Evolutionary conservation across 2,797 vertebrate genomes (phyloP).

Genomic region (Synaphobranchus kaupii): DNA sequence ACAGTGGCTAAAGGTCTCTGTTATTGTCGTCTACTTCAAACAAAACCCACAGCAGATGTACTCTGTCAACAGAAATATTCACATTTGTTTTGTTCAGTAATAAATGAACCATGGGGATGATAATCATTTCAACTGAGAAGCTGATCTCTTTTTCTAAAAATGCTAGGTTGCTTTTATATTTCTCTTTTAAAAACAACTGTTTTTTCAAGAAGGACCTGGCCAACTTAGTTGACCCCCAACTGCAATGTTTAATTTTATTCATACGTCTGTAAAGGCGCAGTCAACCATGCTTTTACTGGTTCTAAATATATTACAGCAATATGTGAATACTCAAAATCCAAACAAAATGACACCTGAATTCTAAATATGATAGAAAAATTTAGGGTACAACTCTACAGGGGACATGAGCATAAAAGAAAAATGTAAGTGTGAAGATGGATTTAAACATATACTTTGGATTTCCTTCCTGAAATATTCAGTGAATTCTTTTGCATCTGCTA

Average conservation of each 20-base stretch:
- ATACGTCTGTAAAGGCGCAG: neutral
- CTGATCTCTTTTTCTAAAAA: neutral
- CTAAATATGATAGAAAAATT: constrained; percentile 38
- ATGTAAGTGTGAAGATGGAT: constrained; percentile 45
- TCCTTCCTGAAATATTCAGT: constrained; percentile 45
- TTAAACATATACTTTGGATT: constrained; percentile 44
- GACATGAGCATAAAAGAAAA: constrained; percentile 37
- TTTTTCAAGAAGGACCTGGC: neutral
- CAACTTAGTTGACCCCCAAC: neutral
- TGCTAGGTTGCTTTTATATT: neutral
- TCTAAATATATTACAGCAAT: neutral
- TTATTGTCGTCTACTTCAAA: neutral
- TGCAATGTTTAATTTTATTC: neutral
- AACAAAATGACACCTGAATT: constrained; percentile 51
- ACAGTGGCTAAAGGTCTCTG: neutral
- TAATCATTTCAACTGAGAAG: neutral
- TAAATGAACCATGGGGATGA: neutral
- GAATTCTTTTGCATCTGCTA: constrained; percentile 31
- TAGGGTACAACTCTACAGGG: constrained; percentile 48
- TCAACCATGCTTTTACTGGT: neutral
- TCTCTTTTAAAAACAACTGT: neutral
- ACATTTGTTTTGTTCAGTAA: neutral
- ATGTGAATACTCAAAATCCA: neutral
- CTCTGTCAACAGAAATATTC: neutral
- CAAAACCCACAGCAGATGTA: neutral